phyloP scores from a whole-genome alignment of 2,113 vertebrate genomes.

The Spermophilus dauricus region DNA sequence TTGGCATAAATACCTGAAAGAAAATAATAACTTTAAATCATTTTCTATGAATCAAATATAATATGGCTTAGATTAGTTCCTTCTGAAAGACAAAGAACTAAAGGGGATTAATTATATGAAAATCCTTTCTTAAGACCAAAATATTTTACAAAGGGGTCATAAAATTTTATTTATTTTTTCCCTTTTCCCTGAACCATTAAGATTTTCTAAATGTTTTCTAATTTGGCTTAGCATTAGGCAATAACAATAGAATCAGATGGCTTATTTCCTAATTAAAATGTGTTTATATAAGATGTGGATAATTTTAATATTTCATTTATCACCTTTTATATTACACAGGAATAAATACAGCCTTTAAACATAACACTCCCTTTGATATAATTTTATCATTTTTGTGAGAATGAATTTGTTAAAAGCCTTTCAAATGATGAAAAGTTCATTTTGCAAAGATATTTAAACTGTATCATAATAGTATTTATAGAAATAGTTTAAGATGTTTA shows the following conservation, averaged over 20 bases:
- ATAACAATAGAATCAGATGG: neutral
- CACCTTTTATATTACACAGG: neutral
- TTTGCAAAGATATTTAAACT: slow-evolving; percentile 1
- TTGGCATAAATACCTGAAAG: neutral
- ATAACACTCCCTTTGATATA: neutral
- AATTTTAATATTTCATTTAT: slow-evolving; percentile 22
- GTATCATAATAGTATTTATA: neutral
- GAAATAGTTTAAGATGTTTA: neutral
- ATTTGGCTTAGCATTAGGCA: neutral
- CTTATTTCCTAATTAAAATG: slow-evolving; percentile 50
- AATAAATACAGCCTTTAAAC: neutral
- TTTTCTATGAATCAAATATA: neutral
- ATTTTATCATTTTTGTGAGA: slow-evolving; percentile 32
- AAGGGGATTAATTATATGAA: neutral
- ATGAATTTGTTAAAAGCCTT: slow-evolving; percentile 27
- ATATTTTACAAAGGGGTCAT: neutral
- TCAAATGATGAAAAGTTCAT: neutral
- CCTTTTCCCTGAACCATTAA: neutral
- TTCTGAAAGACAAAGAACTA: neutral
- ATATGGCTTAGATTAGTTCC: neutral
- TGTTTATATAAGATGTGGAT: neutral
- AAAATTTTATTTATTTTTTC: neutral
- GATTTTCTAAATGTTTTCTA: neutral
- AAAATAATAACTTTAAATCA: neutral
- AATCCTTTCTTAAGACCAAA: neutral